Evolutionary conservation across 2,113 vertebrate genomes (phyloP).

Genomic region (Elaphurus davidianus): DNA sequence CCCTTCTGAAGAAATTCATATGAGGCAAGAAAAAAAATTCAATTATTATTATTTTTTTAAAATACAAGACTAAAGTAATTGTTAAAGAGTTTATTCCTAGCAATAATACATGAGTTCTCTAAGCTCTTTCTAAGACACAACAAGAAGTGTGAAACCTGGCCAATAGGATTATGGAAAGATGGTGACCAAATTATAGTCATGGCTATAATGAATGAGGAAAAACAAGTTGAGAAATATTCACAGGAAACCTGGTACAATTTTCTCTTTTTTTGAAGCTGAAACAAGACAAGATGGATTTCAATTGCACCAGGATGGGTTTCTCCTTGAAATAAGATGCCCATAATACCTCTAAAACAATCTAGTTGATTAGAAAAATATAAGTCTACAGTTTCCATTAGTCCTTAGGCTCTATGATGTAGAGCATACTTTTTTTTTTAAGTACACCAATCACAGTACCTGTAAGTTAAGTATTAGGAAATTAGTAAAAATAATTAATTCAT

Average conservation of each 20-base stretch:
- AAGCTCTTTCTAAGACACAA: not conserved
- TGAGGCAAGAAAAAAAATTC: not conserved
- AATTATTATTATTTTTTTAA: not conserved
- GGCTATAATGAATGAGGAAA: not conserved
- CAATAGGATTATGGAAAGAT: not conserved
- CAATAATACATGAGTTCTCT: not conserved
- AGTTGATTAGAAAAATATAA: not conserved
- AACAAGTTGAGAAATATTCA: not conserved
- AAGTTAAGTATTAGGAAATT: not conserved
- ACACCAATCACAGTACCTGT: not conserved
- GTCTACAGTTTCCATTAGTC: not conserved
- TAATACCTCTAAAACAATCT: not conserved
- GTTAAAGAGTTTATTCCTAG: constrained; percentile 25
- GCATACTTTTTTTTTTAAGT: not conserved
- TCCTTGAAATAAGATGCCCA: constrained; percentile 6
- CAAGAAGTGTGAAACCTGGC: not conserved
- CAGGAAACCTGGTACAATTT: not conserved
- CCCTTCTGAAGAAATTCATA: not conserved
- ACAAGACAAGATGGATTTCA: constrained; percentile 11
- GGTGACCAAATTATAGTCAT: not conserved
- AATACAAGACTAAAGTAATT: not conserved
- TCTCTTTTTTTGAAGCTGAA: constrained; percentile 12
- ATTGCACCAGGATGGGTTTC: not conserved
- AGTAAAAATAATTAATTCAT: not conserved
- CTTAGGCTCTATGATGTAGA: not conserved